Evolutionary conservation across 2,113 vertebrate genomes (phyloP).

Genomic region (Argyrosomus japonicus): DNA sequence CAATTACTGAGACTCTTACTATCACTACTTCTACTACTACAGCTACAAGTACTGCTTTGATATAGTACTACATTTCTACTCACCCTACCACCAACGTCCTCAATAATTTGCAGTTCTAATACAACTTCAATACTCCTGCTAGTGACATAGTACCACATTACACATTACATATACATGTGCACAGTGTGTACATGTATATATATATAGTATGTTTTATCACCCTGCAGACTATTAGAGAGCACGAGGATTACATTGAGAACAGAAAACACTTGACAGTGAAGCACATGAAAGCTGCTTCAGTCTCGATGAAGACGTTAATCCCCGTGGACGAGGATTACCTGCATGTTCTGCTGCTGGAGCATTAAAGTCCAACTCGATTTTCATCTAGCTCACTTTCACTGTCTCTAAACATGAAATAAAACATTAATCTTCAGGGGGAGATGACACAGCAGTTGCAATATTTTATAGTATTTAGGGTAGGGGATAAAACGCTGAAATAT

Average conservation of each 20-base stretch:
- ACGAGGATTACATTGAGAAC: constrained; percentile 57
- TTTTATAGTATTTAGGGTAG: too few species aligned
- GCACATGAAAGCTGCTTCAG: constrained; percentile 30
- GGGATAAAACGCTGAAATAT: too few species aligned
- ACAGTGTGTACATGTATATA: background rate
- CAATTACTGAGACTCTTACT: background rate
- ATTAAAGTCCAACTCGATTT: constrained; percentile 7
- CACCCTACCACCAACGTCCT: too few species aligned
- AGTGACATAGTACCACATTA: too few species aligned
- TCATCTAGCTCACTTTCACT: constrained; percentile 2
- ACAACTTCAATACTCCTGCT: too few species aligned
- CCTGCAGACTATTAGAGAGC: constrained; percentile 15
- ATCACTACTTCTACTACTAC: background rate
- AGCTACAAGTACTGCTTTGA: background rate
- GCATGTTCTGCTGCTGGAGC: constrained; percentile 30
- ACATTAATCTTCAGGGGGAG: too few species aligned
- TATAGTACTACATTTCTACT: too few species aligned
- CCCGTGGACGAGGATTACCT: constrained; percentile 62
- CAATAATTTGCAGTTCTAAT: too few species aligned
- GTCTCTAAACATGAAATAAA: too few species aligned
- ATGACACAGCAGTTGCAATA: too few species aligned
- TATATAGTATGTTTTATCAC: background rate
- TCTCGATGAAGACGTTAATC: constrained; percentile 65
- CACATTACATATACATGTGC: too few species aligned
- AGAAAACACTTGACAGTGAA: constrained; percentile 16